Evolutionary conservation across 2,113 vertebrate species (phyloP).

Genomic region (Ceyx cyanopectus): DNA sequence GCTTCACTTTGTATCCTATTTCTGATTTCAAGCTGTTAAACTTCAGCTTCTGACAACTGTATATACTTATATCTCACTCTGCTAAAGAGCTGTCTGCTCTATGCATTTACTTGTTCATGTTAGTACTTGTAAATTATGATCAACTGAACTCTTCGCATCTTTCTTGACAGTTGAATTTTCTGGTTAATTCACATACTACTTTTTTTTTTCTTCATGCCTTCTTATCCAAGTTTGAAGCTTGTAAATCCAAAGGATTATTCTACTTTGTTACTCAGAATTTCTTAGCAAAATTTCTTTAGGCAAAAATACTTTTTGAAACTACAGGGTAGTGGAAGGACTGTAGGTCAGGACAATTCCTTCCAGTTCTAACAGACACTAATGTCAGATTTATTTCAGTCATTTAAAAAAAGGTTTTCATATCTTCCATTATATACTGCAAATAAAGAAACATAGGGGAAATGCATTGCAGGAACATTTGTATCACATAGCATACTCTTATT

Average conservation of each 20-base stretch:
- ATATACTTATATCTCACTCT: neutral
- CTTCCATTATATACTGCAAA: neutral
- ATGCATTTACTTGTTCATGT: neutral
- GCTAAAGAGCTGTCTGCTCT: neutral
- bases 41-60: neutral
- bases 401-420: neutral
- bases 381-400: neutral
- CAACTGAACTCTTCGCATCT: neutral
- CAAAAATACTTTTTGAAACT: neutral
- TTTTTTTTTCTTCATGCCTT: neutral
- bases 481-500: neutral
- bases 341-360: neutral
- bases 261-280: neutral
- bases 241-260: slow-evolving; percentile 30
- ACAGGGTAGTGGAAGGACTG: neutral
- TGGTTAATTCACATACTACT: neutral
- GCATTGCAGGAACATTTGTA: neutral
- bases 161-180: slow-evolving; percentile 15
- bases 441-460: neutral
- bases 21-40: neutral
- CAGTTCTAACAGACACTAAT: neutral
- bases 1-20: neutral
- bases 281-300: neutral
- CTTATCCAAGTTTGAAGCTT: neutral
- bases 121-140: neutral